Conservation (phyloP, 2,113 vertebrate genomes). For the Marmota flaviventris region DNA sequence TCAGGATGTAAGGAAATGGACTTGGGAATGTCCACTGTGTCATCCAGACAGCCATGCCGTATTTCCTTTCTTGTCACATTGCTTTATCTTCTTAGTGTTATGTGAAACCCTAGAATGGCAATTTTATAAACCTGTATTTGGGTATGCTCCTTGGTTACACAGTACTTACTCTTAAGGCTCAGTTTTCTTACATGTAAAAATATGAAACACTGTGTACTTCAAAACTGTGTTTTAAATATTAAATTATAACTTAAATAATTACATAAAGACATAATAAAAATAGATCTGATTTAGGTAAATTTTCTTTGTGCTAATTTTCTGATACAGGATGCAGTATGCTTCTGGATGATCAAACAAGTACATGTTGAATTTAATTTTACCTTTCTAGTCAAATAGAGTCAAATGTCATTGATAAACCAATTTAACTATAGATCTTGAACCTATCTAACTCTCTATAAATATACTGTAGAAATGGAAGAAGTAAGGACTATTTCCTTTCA, state of each 20-base stretch:
- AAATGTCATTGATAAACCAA: neutral
- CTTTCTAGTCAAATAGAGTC: neutral
- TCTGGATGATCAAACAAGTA: neutral
- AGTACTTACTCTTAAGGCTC: neutral
- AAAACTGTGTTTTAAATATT: constrained; percentile 7
- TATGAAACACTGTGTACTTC: neutral
- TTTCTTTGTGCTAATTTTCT: neutral
- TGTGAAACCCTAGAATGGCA: neutral
- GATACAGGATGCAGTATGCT: neutral
- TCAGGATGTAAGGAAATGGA: neutral
- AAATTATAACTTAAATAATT: constrained; percentile 33
- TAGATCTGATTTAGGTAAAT: neutral
- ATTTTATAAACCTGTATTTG: neutral
- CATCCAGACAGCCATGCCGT: neutral
- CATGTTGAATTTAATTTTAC: neutral
- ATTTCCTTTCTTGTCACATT: neutral
- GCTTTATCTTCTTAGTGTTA: neutral
- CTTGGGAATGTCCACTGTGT: neutral
- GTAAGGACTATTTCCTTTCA: neutral
- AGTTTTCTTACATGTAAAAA: neutral
- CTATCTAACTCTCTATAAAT: neutral
- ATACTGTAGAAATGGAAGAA: constrained; percentile 8
- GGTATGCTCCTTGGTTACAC: neutral
- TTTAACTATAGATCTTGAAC: neutral
- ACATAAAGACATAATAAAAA: neutral